A percentile compares a stretch with the other conserved stretches of the same genome.
Conservation (phyloP, 2,113 vertebrate species). For the Tympanuchus pallidicinctus region DNA sequence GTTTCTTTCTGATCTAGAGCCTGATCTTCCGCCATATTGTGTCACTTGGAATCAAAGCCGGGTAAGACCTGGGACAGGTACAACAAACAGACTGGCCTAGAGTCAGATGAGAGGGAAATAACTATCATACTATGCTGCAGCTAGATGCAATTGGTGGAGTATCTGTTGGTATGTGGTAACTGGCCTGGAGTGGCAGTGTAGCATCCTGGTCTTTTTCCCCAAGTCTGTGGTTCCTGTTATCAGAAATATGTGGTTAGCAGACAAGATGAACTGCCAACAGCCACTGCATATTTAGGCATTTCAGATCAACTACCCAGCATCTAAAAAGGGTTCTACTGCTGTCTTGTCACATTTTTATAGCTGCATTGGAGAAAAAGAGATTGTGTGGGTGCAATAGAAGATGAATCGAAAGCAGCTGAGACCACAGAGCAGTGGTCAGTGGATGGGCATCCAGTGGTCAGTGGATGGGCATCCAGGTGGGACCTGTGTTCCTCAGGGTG, state of each 20-base stretch:
- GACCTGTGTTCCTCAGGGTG: neutral
- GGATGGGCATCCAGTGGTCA: neutral
- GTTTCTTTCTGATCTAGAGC: neutral
- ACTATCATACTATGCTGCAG: neutral
- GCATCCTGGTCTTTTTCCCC: neutral
- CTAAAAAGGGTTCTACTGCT: no score
- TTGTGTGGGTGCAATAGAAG: neutral
- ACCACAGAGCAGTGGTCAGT: neutral
- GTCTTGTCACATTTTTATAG: neutral
- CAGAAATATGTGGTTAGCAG: neutral
- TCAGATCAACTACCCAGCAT: neutral
- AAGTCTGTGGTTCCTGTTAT: neutral
- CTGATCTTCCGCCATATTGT: neutral
- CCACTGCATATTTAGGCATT: neutral
- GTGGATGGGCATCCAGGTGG: accelerated
- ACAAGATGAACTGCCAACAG: neutral
- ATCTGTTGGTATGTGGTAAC: neutral
- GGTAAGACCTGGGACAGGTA: neutral
- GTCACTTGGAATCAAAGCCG: neutral
- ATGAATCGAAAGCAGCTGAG: neutral
- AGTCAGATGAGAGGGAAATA: neutral
- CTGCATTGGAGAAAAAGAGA: neutral
- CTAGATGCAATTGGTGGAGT: neutral
- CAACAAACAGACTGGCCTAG: neutral
- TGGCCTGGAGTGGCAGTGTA: neutral